Evolutionary conservation across 2,888 invertebrate genomes (phyloP), one percentile per base, ranked within the genome.

Genomic region (Meteorus colon): DNA sequence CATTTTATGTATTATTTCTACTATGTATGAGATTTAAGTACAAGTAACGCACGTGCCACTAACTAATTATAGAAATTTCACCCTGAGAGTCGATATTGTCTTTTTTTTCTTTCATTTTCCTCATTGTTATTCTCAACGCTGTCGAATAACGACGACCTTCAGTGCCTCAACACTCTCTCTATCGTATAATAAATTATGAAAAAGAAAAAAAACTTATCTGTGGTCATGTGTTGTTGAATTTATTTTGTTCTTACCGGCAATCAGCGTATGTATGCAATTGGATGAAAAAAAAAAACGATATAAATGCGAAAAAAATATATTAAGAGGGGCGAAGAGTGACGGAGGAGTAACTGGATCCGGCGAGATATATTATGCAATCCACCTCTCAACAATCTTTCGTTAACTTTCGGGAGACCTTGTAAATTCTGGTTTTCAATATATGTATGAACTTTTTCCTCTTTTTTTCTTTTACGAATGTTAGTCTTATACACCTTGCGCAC

Each of bases 371-470:
- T 59, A 41, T 59, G 41, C 70, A 75, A 75, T 19, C 8, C 45
- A 45, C 27, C 24, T 45, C 62, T 41, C 27, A 27, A 41, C 45
- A 37, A 71, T 31, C 55, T 55, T 51, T 70, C 24, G 41, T 16
- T n/a, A 37, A 41, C 66, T 37, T 29, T 68, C 34, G 29, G 27
- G 55, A 74, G 68, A 68, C 74, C 74, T 68, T 73, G 73, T 29
- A 62, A 71, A 71, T 62, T 62, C 71, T 71, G 55, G 59, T 73
- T 73, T 66, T 55, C 10, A 55, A 73, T 59, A 60, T 73, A 48
- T 73, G 45, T 29, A 63, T 45, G 27, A 51, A 29, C 1, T 71
- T 16, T 24, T 41, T 6, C 10, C 27, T n/a, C 37, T 48, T 29
- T 48, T 68, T 67, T 67, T 48, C 16, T 12, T 12, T 12, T 12